Evolutionary conservation across 2,113 vertebrate species (phyloP), one percentile per base, ranked within the genome.

Genomic region (Corydoras maculifer): DNA sequence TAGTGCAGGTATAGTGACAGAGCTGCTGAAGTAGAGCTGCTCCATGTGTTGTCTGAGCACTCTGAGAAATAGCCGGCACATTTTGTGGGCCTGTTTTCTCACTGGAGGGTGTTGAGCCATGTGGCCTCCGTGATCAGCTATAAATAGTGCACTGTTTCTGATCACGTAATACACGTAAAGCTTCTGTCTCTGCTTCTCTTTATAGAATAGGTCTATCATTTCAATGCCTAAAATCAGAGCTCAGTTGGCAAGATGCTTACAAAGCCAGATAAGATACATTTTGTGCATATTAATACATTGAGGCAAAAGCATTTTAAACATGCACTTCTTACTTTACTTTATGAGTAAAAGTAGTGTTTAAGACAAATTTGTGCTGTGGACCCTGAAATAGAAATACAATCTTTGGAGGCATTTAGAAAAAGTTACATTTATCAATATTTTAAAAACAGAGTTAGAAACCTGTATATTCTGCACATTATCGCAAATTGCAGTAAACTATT

Each of bases 61-160:
- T 64, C 65, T 31, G 74, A 69, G 74, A 71, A 75, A 77, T 70
- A 79, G 29, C 69, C 59, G 18, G 62, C 67, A 77, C 80, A 80
- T 77, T 79, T 65, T 75, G 73, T 75, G 77, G 77, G 72, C 62
- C 61, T 54, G 78, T 74, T 75, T 75, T 78, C 70, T 53, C 32
- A 8, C 70, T 70, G 63, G 62, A 74, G 78, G 70, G 62, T 5
- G 62, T 61, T 62, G 62, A 11, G 18, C 18, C 32, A 60, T 82
- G 18, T 3, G 29, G 77, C 77, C 78, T 78, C 77, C 85, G 84
- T 86, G 83, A 85, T 86, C 77, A 57, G 80, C 84, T 89, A 88
- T 87, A 79, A 89, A 90, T 91, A 90, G 86, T 87, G 81, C 49
- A 32, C 54, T 72, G 71, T 80, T 75, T 82, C 76, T 81, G 73